These are phyloP conservation scores for Lithophane semibrunnea DNA, from an alignment of 2,888 invertebrate species.

Conservation along the genomic window DNA sequence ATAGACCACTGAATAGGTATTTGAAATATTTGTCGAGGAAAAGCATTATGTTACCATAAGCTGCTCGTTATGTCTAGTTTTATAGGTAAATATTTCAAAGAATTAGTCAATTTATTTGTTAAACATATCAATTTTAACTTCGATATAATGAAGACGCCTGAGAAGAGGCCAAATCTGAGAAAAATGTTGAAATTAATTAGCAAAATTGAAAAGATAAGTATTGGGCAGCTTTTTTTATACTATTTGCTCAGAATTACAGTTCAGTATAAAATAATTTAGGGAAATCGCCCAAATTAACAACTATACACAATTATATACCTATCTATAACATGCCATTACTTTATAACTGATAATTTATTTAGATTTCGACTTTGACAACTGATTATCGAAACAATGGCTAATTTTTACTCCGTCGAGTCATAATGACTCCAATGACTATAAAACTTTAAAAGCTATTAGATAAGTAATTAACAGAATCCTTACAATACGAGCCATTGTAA, in stretches of 20 bases:
- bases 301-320: background rate
- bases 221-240: background rate
- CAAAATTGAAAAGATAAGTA: background rate
- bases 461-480: background rate
- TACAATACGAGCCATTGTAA: background rate
- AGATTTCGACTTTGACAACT: conserved; percentile 13
- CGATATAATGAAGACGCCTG: background rate
- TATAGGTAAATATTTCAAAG: conserved; percentile 27
- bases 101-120: conserved; percentile 64
- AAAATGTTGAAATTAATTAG: background rate
- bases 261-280: conserved; percentile 1
- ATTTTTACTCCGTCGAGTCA: background rate
- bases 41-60: conserved; percentile 21
- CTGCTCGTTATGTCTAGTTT: conserved; percentile 17
- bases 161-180: background rate
- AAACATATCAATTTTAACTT: conserved; percentile 62
- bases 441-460: background rate
- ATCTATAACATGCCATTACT: background rate
- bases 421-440: background rate
- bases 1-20: conserved; percentile 1
- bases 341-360: conserved; percentile 10
- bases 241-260: background rate
- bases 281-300: background rate
- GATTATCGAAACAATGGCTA: conserved; percentile 6
- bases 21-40: conserved; percentile 12